Evolutionary conservation across 2,797 vertebrate genomes (phyloP), one percentile per base, ranked within the genome.

Genomic region (Momotus momota): DNA sequence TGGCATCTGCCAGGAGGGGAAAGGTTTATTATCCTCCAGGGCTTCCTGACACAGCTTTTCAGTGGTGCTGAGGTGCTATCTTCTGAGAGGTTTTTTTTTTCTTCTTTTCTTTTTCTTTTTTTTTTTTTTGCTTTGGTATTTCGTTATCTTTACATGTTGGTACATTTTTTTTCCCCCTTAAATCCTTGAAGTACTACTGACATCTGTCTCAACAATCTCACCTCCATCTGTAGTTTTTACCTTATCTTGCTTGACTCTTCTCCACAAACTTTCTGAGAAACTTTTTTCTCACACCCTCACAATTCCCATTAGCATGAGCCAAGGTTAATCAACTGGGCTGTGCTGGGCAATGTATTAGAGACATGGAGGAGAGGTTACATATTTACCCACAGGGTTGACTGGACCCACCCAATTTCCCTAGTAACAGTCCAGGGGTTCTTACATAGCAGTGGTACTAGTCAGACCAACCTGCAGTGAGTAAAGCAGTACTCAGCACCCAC

Each of bases 241-340:
- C 15, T 74, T 64, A 46, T 18, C 26, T 70, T 70, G 6, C 31
- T 26, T 65, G 46, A 13, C 52, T n/a, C 22, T 78, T 66, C 26
- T 33, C 54, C 71, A 41, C 29, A 71, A 88, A 14, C 19, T 66
- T 72, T n/a, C 25, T 27, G 54, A 62, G 54, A 51, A n/a, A n/a
- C n/a, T 8, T 78, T 73, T 73, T 73, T 66, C 35, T 73, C 67
- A 66, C 20, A 52, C 14, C 16, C 38, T 70, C 26, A 13, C 4
- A 0, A 4, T 48, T 75, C 40, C 14, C 14, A 26, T 33, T 17
- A 58, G n/a, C 0, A 2, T 43, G 38, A 64, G 22, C 21, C 22
- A 52, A 75, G 29, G 15, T 51, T 46, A 52, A 31, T 43, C 38
- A 74, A n/a, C 33, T 4, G 1, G 45, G 25, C 48, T 65, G 13